Base-by-base conservation (phyloP, 1,140 invertebrate genomes). In the Bombus balteatus region DNA sequence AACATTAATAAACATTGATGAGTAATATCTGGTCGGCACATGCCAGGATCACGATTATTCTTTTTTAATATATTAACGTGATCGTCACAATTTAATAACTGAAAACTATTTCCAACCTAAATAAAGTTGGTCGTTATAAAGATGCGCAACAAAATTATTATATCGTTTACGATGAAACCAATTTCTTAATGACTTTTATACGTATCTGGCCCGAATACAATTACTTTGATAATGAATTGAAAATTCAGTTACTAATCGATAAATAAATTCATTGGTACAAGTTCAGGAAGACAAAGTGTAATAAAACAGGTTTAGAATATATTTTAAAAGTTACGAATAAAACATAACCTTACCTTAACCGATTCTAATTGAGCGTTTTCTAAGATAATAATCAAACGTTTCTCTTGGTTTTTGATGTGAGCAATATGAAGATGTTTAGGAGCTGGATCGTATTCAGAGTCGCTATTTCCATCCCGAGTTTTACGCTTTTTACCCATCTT, bases 1-100 rank as follows among this genome's bases (percentile, higher is more conserved):
- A 99, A 95, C 99, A 99, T 99, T 0, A 99, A 94, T 13, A 99
- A 95, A 94, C 98, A 99, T 93, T 99, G 99, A 95, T 99, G 99
- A 10, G 97, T 97, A 78, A 99, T 99, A 93, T 99, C 99, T 13
- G 99, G 99, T 59, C 99, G 96, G 92, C 97, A 98, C 28, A 97
- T 96, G 2, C 98, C 97, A 9, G 97, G 97, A 92, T 99, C 97
- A 76, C 98, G 95, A 88, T 98, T 97, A 94, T 98, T 97, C 94
- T 98, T 99, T 80, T 97, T 97, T 81, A 99, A 96, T 68, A 99
- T 97, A 81, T 96, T 95, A 73, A 96, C 96, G 95, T 99, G 99
- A 94, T 99, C 98, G 95, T 99, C 99, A 95, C 98, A 98, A 92
- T 99, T 99, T 28, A 99, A 95, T 28, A 99, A 95, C 94, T 99